Conservation (phyloP, 2,113 vertebrate genomes). For the Colossoma macropomum region DNA sequence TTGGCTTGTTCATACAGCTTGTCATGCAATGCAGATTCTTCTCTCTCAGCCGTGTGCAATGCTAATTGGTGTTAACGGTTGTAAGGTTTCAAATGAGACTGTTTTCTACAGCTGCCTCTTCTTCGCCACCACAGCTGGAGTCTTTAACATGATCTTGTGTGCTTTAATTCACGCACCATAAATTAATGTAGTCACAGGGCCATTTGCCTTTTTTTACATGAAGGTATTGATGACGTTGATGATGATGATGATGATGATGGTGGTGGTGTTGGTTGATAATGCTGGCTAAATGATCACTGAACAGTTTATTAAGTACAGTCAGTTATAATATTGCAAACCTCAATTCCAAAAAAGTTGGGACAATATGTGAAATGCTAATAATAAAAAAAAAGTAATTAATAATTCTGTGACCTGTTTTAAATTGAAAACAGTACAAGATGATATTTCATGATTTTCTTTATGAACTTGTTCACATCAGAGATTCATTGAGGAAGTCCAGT, state of each 20-base stretch:
- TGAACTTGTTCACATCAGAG: no score
- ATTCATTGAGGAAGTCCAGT: no score
- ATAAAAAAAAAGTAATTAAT: no score
- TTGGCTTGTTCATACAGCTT: background rate
- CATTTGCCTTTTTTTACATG: background rate
- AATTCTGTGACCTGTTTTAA: no score
- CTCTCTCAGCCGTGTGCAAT: background rate
- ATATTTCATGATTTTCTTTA: no score
- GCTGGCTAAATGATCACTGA: no score
- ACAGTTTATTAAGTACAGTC: no score
- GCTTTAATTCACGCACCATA: slow-evolving; percentile 41
- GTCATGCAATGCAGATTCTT: slow-evolving; percentile 5
- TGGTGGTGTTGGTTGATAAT: background rate
- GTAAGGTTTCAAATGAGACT: slow-evolving; percentile 20
- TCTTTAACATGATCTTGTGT: slow-evolving; percentile 29
- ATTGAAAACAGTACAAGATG: no score
- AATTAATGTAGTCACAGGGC: slow-evolving; percentile 12
- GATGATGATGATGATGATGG: no score
- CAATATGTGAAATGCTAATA: no score
- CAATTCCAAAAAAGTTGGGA: no score
- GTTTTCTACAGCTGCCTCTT: slow-evolving; percentile 37
- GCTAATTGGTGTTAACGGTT: slow-evolving; percentile 41
- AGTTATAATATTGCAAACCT: no score
- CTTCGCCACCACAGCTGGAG: slow-evolving; percentile 20
- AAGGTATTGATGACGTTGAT: background rate